These are phyloP conservation scores for Campaea margaritaria DNA, from an alignment of 2,888 invertebrate species.

Conservation along the genomic window DNA sequence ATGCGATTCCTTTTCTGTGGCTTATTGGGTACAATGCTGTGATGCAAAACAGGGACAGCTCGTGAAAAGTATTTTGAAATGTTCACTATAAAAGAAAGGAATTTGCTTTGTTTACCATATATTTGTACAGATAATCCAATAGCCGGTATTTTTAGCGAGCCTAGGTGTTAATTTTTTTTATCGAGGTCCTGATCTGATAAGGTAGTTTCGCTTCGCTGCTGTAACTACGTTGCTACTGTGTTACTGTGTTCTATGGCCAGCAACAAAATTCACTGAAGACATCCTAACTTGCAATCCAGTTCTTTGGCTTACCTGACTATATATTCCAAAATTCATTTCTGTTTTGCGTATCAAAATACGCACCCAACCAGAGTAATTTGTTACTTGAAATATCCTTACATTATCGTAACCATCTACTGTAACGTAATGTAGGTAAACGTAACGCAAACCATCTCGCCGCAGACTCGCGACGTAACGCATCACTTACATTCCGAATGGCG, in stretches of 20 bases:
- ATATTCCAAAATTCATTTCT: neutral
- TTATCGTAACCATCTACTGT: slow-evolving; percentile 18
- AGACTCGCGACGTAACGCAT: slow-evolving; percentile 43
- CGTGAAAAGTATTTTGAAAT: too few species aligned
- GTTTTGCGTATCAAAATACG: neutral
- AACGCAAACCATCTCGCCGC: slow-evolving; percentile 36
- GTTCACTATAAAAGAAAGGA: too few species aligned
- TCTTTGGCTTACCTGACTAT: neutral
- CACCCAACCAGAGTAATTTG: slow-evolving; percentile 18
- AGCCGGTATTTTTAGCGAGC: too few species aligned
- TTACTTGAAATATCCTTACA: slow-evolving; percentile 18
- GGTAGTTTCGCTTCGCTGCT: neutral
- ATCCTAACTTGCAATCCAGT: neutral
- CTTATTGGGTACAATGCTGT: too few species aligned
- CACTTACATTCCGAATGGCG: slow-evolving; percentile 50
- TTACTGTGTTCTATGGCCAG: neutral
- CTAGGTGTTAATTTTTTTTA: neutral
- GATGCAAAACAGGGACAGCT: too few species aligned
- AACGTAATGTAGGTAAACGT: slow-evolving; percentile 27
- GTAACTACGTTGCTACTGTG: too few species aligned
- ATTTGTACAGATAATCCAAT: too few species aligned
- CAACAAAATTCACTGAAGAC: neutral
- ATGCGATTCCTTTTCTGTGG: neutral
- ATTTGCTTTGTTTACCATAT: too few species aligned
- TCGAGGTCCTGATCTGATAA: neutral